These are phyloP conservation scores for Chaetops frenatus DNA, from an alignment of 2,113 vertebrate genomes.

Conservation along the genomic window DNA sequence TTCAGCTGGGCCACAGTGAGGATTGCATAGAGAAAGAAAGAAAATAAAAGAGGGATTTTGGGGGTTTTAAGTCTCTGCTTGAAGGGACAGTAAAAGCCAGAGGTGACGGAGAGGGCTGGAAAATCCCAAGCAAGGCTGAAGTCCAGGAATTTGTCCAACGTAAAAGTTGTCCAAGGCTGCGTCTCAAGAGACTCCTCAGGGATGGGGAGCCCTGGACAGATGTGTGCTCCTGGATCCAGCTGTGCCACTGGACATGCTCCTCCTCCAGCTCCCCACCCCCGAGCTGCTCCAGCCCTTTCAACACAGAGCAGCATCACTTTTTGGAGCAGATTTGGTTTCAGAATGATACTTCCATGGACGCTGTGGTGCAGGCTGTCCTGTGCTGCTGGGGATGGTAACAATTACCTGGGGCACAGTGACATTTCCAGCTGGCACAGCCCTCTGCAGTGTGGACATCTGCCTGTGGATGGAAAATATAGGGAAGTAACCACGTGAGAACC, in stretches of 20 bases:
- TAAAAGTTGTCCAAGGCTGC: not conserved
- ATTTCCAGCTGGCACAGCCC: not conserved
- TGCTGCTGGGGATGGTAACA: not conserved
- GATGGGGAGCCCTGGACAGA: conserved; percentile 8
- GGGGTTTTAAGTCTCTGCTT: not conserved
- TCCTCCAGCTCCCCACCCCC: not conserved
- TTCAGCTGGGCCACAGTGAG: not conserved
- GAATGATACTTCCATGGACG: not conserved
- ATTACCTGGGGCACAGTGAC: not conserved
- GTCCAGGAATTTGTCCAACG: not conserved
- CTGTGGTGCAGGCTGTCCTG: not conserved
- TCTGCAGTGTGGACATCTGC: not conserved
- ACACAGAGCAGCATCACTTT: fast-evolving
- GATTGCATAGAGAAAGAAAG: not conserved
- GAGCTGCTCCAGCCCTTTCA: not conserved
- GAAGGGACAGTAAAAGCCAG: not conserved
- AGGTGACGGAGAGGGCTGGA: not conserved
- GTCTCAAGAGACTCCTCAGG: not conserved
- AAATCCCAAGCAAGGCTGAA: not conserved
- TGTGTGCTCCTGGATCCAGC: not conserved
- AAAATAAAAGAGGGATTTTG: not conserved
- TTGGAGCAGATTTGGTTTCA: not conserved
- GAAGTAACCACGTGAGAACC: not conserved
- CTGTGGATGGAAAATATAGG: not conserved
- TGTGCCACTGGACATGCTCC: not conserved